Percentiles rank a stretch among this genome's conserved stretches.
Evolutionary conservation across 2,888 invertebrate genomes (phyloP).

Genomic region (Apodemia hepburni): DNA sequence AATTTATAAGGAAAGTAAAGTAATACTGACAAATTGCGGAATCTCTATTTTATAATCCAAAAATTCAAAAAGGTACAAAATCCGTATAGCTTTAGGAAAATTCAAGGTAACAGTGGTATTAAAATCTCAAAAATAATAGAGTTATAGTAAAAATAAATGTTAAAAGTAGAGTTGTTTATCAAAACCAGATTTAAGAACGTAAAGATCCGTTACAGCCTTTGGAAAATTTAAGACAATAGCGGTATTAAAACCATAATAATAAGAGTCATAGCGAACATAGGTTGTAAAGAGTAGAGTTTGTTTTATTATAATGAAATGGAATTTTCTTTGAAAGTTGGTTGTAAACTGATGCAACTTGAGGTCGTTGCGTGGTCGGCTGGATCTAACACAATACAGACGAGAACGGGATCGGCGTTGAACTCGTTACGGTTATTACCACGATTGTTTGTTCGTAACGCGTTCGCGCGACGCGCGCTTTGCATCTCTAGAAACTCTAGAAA

Average conservation of each 20-base stretch:
- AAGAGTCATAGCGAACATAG: background rate
- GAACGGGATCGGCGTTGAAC: constrained; percentile 53
- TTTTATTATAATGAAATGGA: constrained; percentile 29
- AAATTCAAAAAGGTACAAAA: too few relatives aligned
- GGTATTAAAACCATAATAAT: background rate
- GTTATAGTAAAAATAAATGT: background rate
- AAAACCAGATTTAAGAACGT: too few relatives aligned
- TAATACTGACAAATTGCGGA: too few relatives aligned
- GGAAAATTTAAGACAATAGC: too few relatives aligned
- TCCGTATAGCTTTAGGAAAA: too few relatives aligned
- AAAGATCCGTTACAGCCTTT: too few relatives aligned
- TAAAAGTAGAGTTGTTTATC: constrained; percentile 14
- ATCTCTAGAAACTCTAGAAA: constrained; percentile 37
- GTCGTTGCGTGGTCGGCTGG: constrained; percentile 46
- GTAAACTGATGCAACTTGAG: constrained; percentile 33
- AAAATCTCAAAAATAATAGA: background rate
- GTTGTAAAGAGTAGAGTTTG: constrained; percentile 13
- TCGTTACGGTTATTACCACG: constrained; percentile 65
- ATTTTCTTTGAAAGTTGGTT: constrained; percentile 33
- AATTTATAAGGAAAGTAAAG: too few relatives aligned
- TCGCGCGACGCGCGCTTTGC: constrained; percentile 41
- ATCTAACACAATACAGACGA: constrained; percentile 55
- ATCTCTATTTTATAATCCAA: too few relatives aligned
- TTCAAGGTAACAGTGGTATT: too few relatives aligned
- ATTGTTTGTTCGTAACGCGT: constrained; percentile 58